These are phyloP conservation scores for Rhagonycha fulva DNA, from an alignment of 2,888 invertebrate genomes.

Conservation along the genomic window DNA sequence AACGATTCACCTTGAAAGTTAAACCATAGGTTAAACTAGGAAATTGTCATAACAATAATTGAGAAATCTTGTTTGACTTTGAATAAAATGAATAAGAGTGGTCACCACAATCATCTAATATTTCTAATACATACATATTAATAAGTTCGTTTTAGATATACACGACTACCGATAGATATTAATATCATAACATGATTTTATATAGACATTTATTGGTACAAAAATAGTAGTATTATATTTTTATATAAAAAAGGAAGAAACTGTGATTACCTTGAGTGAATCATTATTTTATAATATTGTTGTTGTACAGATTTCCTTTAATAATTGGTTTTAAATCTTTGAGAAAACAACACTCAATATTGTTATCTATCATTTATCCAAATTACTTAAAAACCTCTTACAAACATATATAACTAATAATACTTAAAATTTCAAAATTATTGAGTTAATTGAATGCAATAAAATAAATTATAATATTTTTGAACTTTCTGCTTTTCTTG, in stretches of 20 bases:
- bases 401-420: too few relatives aligned
- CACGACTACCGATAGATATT: background rate
- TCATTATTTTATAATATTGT: background rate
- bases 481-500: too few relatives aligned
- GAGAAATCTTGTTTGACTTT: constrained; percentile 1
- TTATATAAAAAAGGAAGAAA: background rate
- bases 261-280: background rate
- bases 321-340: background rate
- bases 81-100: background rate
- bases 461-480: too few relatives aligned
- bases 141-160: background rate
- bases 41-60: background rate
- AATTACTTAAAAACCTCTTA: background rate
- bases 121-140: background rate
- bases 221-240: too few relatives aligned
- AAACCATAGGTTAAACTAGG: background rate
- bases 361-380: background rate
- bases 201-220: too few relatives aligned
- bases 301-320: background rate
- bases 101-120: background rate
- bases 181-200: background rate
- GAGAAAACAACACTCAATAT: background rate
- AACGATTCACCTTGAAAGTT: background rate
- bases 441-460: too few relatives aligned
- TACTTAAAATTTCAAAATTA: too few relatives aligned